Conservation (phyloP, 2,888 invertebrate genomes). For the Lamellibrachia satsuma region DNA sequence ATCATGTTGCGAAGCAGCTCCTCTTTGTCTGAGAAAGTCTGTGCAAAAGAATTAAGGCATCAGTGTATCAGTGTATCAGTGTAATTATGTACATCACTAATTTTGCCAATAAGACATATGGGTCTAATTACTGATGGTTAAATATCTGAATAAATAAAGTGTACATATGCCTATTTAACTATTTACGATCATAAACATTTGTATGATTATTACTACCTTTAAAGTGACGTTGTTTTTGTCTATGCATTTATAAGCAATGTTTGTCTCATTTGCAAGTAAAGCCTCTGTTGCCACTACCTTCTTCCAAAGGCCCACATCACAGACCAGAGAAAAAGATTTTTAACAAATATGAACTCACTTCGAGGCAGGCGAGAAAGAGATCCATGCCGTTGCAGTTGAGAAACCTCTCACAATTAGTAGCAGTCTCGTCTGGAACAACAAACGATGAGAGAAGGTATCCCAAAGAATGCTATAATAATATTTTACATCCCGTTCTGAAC, state of each 20-base stretch:
- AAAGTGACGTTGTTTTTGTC: too few relatives aligned
- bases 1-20: slow-evolving; percentile 96
- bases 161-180: too few relatives aligned
- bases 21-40: slow-evolving; percentile 88
- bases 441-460: not conserved
- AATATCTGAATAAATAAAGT: too few relatives aligned
- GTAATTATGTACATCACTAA: not conserved
- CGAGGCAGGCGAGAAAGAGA: slow-evolving; percentile 86
- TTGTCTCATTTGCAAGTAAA: too few relatives aligned
- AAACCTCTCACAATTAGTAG: slow-evolving; percentile 87
- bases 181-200: too few relatives aligned
- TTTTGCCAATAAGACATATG: not conserved
- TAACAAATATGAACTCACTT: slow-evolving; percentile 70
- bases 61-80: not conserved
- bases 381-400: slow-evolving; percentile 88
- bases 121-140: not conserved
- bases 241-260: too few relatives aligned
- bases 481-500: too few relatives aligned
- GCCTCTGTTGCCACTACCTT: too few relatives aligned
- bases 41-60: slow-evolving; percentile 41
- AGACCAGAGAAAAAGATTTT: not conserved
- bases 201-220: too few relatives aligned
- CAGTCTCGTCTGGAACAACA: slow-evolving; percentile 82
- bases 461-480: too few relatives aligned
- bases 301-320: too few relatives aligned